A percentile compares a stretch with the other conserved stretches of the same genome.
Conservation (phyloP, 1,140 invertebrate genomes). For the Drosophila arawakana region DNA sequence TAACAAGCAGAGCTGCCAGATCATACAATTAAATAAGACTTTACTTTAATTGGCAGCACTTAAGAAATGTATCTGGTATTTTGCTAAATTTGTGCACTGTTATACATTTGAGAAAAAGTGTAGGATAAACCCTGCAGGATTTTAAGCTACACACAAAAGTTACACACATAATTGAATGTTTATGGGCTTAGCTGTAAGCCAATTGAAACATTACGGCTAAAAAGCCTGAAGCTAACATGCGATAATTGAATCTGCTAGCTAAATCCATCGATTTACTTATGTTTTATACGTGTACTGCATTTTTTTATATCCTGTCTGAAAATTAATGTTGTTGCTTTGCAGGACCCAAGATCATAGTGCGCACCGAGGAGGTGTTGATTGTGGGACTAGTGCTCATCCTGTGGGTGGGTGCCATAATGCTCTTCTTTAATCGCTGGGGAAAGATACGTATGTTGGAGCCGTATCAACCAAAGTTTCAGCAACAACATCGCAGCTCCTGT, state of each 20-base stretch:
- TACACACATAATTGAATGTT: slow-evolving; percentile 38
- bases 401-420: slow-evolving; percentile 93
- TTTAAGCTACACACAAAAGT: slow-evolving; percentile 21
- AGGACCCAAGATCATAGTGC: slow-evolving; percentile 87
- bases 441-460: slow-evolving; percentile 96
- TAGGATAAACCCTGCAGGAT: slow-evolving; percentile 2
- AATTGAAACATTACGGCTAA: slow-evolving; percentile 16
- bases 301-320: neutral
- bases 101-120: neutral
- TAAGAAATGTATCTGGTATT: neutral
- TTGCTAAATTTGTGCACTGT: neutral
- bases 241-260: slow-evolving; percentile 68
- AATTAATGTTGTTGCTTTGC: slow-evolving; percentile 47
- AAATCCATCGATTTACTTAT: slow-evolving; percentile 59
- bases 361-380: slow-evolving; percentile 93
- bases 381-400: slow-evolving; percentile 93
- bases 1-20: slow-evolving; percentile 2
- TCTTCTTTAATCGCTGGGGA: slow-evolving; percentile 96
- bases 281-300: slow-evolving; percentile 44
- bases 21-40: neutral
- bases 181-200: slow-evolving; percentile 42
- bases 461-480: slow-evolving; percentile 95
- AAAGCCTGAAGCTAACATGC: slow-evolving; percentile 2
- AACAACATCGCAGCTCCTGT: slow-evolving; percentile 89
- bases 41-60: neutral